Conservation (phyloP, 1,140 invertebrate species). For the Musca domestica region DNA sequence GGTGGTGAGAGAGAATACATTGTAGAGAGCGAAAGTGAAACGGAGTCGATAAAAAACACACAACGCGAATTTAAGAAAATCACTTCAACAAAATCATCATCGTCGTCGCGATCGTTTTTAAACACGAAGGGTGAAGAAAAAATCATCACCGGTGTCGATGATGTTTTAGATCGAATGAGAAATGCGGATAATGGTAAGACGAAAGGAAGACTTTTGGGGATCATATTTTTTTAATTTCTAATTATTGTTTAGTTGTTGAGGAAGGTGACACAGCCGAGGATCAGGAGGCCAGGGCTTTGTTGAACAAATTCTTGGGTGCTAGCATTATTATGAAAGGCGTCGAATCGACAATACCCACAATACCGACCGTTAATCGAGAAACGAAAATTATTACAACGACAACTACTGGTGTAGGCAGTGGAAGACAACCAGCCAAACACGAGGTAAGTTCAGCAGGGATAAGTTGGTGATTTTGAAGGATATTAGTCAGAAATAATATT, state of each 20-base stretch:
- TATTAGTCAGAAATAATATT: too few species aligned
- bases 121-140: constrained; percentile 61
- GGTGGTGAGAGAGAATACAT: background rate
- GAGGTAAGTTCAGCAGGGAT: too few species aligned
- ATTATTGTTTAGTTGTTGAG: constrained; percentile 56
- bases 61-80: constrained; percentile 34
- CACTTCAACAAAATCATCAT: constrained; percentile 26
- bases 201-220: background rate
- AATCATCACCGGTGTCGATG: constrained; percentile 66
- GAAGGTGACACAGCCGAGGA: constrained; percentile 65
- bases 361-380: constrained; percentile 9
- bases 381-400: constrained; percentile 35
- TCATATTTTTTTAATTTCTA: constrained; percentile 2
- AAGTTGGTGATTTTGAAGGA: too few species aligned
- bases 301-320: constrained; percentile 77
- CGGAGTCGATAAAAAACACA: constrained; percentile 45
- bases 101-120: constrained; percentile 60
- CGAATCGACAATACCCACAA: constrained; percentile 43
- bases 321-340: constrained; percentile 68
- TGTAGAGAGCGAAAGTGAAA: constrained; percentile 35
- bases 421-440: constrained; percentile 18
- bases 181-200: constrained; percentile 66
- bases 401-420: constrained; percentile 20
- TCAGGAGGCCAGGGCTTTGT: constrained; percentile 66
- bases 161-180: constrained; percentile 72